Conservation (phyloP, 2,888 invertebrate species). For the Saturnia japonica region DNA sequence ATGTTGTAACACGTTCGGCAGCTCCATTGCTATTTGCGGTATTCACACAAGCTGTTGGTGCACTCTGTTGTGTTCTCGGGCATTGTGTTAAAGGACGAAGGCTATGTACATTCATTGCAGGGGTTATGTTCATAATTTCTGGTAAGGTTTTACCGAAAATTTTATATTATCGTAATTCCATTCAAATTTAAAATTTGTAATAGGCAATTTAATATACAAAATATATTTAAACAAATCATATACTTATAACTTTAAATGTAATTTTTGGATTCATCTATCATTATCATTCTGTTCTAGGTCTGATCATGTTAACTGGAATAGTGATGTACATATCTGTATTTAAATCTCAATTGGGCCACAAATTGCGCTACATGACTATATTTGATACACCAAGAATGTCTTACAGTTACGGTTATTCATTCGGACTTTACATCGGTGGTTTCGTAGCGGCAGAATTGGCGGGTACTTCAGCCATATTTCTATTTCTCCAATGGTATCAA, state of each 20-base stretch:
- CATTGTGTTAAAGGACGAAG: constrained; percentile 89
- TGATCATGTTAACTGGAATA: constrained; percentile 94
- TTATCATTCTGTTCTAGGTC: constrained; percentile 81
- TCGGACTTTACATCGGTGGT: constrained; percentile 91
- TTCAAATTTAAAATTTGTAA: background rate
- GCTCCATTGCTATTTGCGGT: constrained; percentile 91
- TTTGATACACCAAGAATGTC: constrained; percentile 91
- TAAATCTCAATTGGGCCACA: constrained; percentile 94
- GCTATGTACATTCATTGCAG: constrained; percentile 91
- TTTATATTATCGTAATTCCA: background rate
- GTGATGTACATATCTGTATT: constrained; percentile 96
- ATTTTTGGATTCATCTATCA: background rate
- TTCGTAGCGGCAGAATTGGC: constrained; percentile 92
- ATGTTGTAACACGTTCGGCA: constrained; percentile 93
- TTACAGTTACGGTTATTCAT: constrained; percentile 94
- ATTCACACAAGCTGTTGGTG: constrained; percentile 88
- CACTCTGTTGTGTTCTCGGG: constrained; percentile 90
- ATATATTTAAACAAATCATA: background rate
- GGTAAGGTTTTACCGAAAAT: constrained; percentile 78
- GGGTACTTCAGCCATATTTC: constrained; percentile 92
- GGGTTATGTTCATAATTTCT: constrained; percentile 93
- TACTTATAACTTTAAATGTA: background rate
- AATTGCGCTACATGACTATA: constrained; percentile 90
- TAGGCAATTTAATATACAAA: background rate
- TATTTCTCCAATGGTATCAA: constrained; percentile 91